Evolutionary conservation across 2,113 vertebrate species (phyloP), one percentile per base, ranked within the genome.

Genomic region (Hypanus sabinus): DNA sequence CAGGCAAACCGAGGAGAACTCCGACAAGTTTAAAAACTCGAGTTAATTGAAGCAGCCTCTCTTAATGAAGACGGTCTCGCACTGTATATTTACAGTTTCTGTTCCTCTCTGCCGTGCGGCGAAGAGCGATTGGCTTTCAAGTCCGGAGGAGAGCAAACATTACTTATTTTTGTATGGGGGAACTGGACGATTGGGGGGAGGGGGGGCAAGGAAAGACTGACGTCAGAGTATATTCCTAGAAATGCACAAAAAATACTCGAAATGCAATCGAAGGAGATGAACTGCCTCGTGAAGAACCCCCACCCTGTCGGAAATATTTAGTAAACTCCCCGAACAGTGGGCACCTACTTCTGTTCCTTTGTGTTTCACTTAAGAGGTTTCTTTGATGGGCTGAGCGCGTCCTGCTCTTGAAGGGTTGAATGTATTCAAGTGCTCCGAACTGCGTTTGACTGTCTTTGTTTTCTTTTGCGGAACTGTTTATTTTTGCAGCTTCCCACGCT

Each of bases 401-500:
- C 95, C 93, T n/a, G 94, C 95, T 95, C 95, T 96, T 96, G 10
- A 70, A 96, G 96, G 96, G 96, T 96, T 96, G 95, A 95, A 96
- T 95, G 95, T 96, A 96, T 95, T 97, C 95, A 96, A 96, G 96
- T 95, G 95, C 95, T 95, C 96, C 96, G 96, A 97, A 96, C 96
- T 95, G 96, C 95, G 95, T 96, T 96, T 95, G 95, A 95, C 95
- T 0, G 94, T 95, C 96, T 97, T 97, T 97, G 96, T 97, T 97
- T 96, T 97, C 97, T 97, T 90, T 97, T 97, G 96, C 97, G 95
- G 95, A 96, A 95, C 96, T 97, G 96, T 97, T 97, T 97, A 96
- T 97, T 97, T 97, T 97, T 96, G 96, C 97, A 96, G 96, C 97
- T 97, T 97, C 97, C 96, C 96, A 96, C 94, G 95, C 95, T 95